These are phyloP conservation scores for Drosophila yakuba DNA, from an alignment of 1,140 invertebrate genomes.

Conservation along the genomic window DNA sequence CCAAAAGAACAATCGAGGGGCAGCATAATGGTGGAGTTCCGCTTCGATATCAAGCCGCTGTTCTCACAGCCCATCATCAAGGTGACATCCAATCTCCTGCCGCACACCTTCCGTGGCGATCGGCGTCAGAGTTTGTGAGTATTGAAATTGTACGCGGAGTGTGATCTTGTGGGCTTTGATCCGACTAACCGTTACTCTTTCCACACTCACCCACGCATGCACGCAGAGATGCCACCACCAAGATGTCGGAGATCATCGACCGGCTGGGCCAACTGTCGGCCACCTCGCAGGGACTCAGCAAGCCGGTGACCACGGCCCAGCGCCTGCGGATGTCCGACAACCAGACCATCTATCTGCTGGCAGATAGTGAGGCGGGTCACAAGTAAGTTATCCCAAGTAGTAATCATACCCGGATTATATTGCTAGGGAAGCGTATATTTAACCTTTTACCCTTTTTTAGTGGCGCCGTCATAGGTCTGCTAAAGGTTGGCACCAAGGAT, in stretches of 20 bases:
- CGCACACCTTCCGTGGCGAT: slow-evolving; percentile 87
- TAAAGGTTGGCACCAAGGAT: slow-evolving; percentile 94
- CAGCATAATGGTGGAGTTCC: slow-evolving; percentile 87
- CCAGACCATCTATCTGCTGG: slow-evolving; percentile 88
- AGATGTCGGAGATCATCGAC: slow-evolving; percentile 88
- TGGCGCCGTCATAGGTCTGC: slow-evolving; percentile 90
- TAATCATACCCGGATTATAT: too few species aligned
- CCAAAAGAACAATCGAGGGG: slow-evolving; percentile 7
- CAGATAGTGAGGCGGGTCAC: slow-evolving; percentile 86
- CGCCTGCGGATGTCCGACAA: slow-evolving; percentile 89
- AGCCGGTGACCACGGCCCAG: slow-evolving; percentile 89
- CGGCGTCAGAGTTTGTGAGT: slow-evolving; percentile 87
- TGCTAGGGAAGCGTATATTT: too few species aligned
- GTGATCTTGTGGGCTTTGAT: slow-evolving; percentile 12
- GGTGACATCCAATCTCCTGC: slow-evolving; percentile 87
- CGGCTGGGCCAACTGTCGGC: slow-evolving; percentile 90
- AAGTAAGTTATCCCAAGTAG: slow-evolving; percentile 85
- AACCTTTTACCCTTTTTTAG: slow-evolving; percentile 52
- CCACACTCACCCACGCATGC: slow-evolving; percentile 52
- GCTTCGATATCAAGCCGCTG: slow-evolving; percentile 87
- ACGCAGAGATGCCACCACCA: slow-evolving; percentile 87
- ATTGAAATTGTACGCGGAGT: slow-evolving; percentile 73
- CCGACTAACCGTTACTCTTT: slow-evolving; percentile 64
- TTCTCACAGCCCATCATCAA: slow-evolving; percentile 87
- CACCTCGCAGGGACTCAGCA: slow-evolving; percentile 89